phyloP scores from a whole-genome alignment of 2,113 vertebrate genomes.

The Chamaetylas fuelleborni region DNA sequence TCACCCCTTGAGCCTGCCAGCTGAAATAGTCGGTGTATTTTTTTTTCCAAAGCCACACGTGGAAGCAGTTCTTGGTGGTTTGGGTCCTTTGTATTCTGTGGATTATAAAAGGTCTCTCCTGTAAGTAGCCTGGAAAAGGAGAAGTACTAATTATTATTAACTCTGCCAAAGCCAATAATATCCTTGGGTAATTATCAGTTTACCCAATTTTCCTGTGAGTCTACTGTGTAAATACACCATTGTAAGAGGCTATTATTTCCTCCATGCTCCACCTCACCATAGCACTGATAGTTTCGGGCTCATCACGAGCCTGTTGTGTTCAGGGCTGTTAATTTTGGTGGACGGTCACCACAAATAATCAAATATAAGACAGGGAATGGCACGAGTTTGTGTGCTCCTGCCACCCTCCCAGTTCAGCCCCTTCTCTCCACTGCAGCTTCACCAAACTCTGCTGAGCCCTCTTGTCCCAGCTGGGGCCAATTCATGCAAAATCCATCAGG shows the following conservation, averaged over 20 bases:
- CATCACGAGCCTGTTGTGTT: neutral
- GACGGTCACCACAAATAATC: neutral
- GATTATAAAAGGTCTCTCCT: slow-evolving; percentile 45
- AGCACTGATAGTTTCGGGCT: neutral
- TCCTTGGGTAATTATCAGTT: slow-evolving; percentile 64
- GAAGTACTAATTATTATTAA: slow-evolving; percentile 65
- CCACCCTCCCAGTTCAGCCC: neutral
- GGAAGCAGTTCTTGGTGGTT: slow-evolving; percentile 1
- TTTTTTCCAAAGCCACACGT: neutral
- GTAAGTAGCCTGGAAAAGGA: slow-evolving; percentile 40
- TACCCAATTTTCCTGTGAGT: slow-evolving; percentile 63
- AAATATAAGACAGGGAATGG: neutral
- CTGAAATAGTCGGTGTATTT: neutral
- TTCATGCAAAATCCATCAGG: neutral
- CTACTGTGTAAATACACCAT: slow-evolving; percentile 56
- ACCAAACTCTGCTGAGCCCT: neutral
- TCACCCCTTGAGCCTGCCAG: neutral
- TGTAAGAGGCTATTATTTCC: slow-evolving; percentile 43
- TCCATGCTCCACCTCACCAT: neutral
- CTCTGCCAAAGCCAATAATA: slow-evolving; percentile 68
- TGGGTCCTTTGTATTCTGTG: slow-evolving; percentile 1
- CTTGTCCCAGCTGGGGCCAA: neutral
- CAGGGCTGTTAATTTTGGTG: neutral
- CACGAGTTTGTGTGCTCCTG: neutral
- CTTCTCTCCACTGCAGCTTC: neutral